Percentiles rank a stretch among this genome's conserved stretches.
Evolutionary conservation across 2,113 vertebrate genomes (phyloP).

Genomic region (Geothlypis trichas): DNA sequence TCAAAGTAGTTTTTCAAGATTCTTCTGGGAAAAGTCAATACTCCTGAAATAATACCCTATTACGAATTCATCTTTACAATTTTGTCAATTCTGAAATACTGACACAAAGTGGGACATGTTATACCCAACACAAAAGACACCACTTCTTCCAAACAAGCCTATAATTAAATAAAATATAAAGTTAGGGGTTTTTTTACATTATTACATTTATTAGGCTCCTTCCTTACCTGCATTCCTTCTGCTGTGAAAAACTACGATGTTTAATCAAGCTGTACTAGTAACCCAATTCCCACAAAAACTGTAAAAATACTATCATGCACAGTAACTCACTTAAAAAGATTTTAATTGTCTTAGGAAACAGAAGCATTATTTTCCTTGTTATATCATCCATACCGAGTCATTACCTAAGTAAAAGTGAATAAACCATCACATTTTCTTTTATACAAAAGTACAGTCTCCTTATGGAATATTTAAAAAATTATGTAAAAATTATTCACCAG

Average conservation of each 20-base stretch:
- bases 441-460: accelerated
- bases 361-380: neutral
- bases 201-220: neutral
- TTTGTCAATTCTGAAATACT: neutral
- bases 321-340: neutral
- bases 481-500: neutral
- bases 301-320: neutral
- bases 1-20: neutral
- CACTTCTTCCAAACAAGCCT: neutral
- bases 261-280: neutral
- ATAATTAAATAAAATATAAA: neutral
- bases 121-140: neutral
- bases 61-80: neutral
- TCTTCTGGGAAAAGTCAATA: neutral
- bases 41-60: neutral
- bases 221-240: neutral
- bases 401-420: neutral
- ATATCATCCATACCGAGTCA: neutral
- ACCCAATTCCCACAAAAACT: neutral
- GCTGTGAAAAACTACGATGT: neutral
- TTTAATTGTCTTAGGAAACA: neutral
- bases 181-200: neutral
- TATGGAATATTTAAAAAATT: neutral
- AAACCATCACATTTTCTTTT: neutral
- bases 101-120: neutral